A percentile compares a stretch with the other conserved stretches of the same genome.
Conservation (phyloP, 2,888 invertebrate species). For the Lycia hirtaria region DNA sequence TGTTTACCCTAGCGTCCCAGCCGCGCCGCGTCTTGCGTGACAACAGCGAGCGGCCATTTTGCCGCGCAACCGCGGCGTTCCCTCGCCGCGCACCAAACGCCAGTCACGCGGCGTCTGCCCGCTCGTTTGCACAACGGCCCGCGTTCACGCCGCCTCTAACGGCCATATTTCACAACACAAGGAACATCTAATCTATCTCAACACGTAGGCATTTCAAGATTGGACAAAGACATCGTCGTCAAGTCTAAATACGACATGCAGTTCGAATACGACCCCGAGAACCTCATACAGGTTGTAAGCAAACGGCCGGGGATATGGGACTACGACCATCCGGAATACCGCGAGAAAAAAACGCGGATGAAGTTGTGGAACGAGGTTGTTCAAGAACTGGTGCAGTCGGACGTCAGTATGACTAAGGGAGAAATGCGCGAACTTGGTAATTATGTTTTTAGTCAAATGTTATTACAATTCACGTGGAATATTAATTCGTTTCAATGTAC, state of each 20-base stretch:
- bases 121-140: constrained; percentile 57
- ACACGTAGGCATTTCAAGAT: background rate
- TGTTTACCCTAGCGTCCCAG: constrained; percentile 48
- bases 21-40: constrained; percentile 14
- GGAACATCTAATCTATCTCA: background rate
- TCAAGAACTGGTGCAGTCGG: constrained; percentile 64
- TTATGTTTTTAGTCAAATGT: constrained; percentile 20
- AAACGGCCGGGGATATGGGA: constrained; percentile 79
- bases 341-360: constrained; percentile 61
- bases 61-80: constrained; percentile 70
- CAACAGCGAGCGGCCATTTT: constrained; percentile 64
- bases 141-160: constrained; percentile 41
- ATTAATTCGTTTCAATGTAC: no score
- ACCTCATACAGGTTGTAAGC: constrained; percentile 71
- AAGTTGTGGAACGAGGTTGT: constrained; percentile 74
- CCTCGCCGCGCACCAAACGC: constrained; percentile 62
- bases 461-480: no score
- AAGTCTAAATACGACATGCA: constrained; percentile 55
- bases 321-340: constrained; percentile 66
- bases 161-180: background rate
- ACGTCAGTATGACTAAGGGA: constrained; percentile 69
- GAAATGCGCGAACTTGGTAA: constrained; percentile 78
- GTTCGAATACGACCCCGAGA: constrained; percentile 78
- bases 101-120: constrained; percentile 75
- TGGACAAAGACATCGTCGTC: background rate